Evolutionary conservation across 2,113 vertebrate species (phyloP).

Genomic region (Tympanuchus pallidicinctus): DNA sequence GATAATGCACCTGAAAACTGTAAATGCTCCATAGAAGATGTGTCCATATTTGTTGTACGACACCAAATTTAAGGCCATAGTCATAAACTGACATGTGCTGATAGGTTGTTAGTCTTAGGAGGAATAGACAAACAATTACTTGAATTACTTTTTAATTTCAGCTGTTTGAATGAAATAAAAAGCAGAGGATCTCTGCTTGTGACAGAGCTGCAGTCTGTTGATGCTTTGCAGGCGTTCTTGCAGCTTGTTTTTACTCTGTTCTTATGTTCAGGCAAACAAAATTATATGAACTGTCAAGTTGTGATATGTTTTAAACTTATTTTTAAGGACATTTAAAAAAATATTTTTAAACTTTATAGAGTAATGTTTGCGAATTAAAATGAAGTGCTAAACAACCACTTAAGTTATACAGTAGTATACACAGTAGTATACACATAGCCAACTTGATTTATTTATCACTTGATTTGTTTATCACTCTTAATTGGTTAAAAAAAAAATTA

Average conservation of each 20-base stretch:
- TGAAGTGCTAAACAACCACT: too few species aligned
- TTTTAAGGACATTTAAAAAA: too few species aligned
- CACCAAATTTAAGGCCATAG: not conserved
- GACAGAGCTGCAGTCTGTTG: not conserved
- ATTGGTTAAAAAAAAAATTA: too few species aligned
- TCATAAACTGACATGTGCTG: not conserved
- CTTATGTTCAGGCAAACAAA: not conserved
- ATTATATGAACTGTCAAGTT: not conserved
- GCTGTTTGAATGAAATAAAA: not conserved
- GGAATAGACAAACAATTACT: not conserved
- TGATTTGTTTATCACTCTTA: too few species aligned
- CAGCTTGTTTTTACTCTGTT: not conserved
- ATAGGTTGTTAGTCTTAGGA: not conserved
- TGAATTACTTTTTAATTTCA: not conserved
- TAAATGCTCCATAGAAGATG: accelerated
- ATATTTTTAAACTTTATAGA: too few species aligned
- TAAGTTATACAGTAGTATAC: too few species aligned
- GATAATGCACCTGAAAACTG: not conserved
- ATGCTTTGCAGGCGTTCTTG: not conserved
- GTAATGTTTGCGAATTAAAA: too few species aligned
- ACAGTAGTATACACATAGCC: too few species aligned
- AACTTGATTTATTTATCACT: too few species aligned
- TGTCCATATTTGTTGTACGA: not conserved
- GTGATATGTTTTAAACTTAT: not conserved
- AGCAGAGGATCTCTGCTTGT: not conserved